Percentiles rank a stretch among this genome's conserved stretches.
phyloP scores from a whole-genome alignment of 2,888 invertebrate species.

The Dorcus parallelipipedus region DNA sequence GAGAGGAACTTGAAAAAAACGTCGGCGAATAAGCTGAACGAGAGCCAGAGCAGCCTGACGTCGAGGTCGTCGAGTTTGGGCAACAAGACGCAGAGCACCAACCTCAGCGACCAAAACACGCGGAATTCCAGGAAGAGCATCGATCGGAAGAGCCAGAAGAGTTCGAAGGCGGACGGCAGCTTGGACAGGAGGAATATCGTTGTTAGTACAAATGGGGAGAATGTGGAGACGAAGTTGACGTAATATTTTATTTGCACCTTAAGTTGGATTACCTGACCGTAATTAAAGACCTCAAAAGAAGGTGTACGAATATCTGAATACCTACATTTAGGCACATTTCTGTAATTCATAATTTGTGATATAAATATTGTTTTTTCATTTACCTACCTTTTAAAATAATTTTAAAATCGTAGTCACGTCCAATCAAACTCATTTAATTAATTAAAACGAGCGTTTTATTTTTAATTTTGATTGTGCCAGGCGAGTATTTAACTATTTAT shows the following conservation, averaged over 20 bases:
- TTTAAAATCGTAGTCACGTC: no score
- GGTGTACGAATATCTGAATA: no score
- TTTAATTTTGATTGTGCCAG: no score
- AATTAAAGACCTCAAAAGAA: no score
- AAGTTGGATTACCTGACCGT: no score
- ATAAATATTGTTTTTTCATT: no score
- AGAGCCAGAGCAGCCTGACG: conserved; percentile 47
- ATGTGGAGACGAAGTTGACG: conserved; percentile 42
- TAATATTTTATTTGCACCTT: not conserved
- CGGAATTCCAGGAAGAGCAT: conserved; percentile 32
- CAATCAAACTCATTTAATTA: no score
- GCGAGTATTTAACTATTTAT: no score
- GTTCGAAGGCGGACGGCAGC: conserved; percentile 13
- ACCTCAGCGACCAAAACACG: conserved; percentile 41
- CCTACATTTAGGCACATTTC: no score
- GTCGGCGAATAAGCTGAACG: conserved; percentile 39
- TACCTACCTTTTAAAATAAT: no score
- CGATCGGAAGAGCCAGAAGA: conserved; percentile 30
- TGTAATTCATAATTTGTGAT: no score
- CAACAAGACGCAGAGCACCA: conserved; percentile 48
- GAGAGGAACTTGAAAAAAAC: conserved; percentile 33
- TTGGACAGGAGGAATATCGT: conserved; percentile 38
- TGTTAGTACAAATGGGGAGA: conserved; percentile 41
- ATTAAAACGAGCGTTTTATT: no score
- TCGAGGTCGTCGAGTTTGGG: conserved; percentile 43